Evolutionary conservation across 2,888 invertebrate genomes (phyloP), one percentile per base, ranked within the genome.

Genomic region (Macrophya annulata): DNA sequence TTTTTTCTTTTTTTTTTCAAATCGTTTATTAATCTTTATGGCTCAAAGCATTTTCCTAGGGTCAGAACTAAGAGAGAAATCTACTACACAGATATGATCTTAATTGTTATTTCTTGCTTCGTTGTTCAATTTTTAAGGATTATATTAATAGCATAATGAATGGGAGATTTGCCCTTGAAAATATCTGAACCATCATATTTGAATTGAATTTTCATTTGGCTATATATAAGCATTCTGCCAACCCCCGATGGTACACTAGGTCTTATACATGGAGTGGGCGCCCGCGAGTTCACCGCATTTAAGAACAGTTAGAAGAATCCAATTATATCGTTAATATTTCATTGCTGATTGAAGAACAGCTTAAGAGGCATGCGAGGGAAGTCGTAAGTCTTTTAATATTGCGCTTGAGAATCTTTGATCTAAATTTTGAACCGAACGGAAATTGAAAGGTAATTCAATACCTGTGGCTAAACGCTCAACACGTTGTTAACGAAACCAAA

Each of bases 211-310:
- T 25, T 55, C 12, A 55, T 55, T 37, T 8, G 21, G 17, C 51
- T 77, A 6, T n/a, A 37, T 37, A n/a, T n/a, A 43, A 31, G 21
- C 62, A 21, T 62, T 79, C 43, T 43, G 40, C 43, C 81, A 81
- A 81, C 59, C 81, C 62, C 15, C 62, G 62, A 3, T 45, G 81
- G 62, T 43, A 81, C 62, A 81, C 62, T 81, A 62, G 62, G 77
- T 55, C 51, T 77, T 31, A 8, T 77, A 10, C 15, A 55, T 48
- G 10, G 21, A 43, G 74, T 43, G 31, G 79, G 79, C 55, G 79
- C 77, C n/a, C 51, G 31, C 84, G 79, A 84, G 81, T 76, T 68
- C 82, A 77, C 76, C 65, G 86, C 83, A 85, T 84, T 85, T 84
- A 84, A 74, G 84, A 51, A 81, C 85, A 48, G 85, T 76, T 77